Conservation (phyloP, 1,140 invertebrate species). For the Bombus balteatus region DNA sequence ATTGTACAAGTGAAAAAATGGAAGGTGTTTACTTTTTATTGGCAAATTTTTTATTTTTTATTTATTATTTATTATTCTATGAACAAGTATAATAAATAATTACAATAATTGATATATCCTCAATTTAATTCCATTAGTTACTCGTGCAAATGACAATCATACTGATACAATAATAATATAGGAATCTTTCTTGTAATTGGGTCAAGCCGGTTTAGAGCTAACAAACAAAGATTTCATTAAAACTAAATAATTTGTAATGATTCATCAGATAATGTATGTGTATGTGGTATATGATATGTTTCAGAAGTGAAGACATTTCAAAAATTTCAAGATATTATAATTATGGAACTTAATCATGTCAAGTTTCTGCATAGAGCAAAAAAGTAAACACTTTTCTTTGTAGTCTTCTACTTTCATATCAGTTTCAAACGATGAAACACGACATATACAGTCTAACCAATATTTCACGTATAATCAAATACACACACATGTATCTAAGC, state of each 20-base stretch:
- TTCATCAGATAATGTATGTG: neutral
- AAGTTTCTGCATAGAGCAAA: neutral
- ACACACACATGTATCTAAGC: neutral
- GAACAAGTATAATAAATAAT: neutral
- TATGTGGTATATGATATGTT: neutral
- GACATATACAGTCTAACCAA: neutral
- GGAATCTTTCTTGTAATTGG: neutral
- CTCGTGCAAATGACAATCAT: neutral
- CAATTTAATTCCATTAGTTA: neutral
- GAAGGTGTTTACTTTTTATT: neutral
- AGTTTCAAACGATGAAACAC: too few relatives aligned
- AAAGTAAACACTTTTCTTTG: neutral
- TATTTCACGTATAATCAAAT: too few relatives aligned
- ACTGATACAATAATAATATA: neutral
- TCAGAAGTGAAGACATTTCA: neutral
- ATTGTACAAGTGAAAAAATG: neutral
- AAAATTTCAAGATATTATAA: neutral
- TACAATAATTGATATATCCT: neutral
- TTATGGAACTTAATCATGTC: neutral
- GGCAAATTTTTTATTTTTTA: neutral
- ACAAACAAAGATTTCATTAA: neutral
- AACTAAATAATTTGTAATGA: neutral
- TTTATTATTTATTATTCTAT: neutral
- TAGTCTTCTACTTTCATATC: neutral
- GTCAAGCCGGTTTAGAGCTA: neutral